Conservation (phyloP, 2,888 invertebrate species). For the Miltochrista miniata region DNA sequence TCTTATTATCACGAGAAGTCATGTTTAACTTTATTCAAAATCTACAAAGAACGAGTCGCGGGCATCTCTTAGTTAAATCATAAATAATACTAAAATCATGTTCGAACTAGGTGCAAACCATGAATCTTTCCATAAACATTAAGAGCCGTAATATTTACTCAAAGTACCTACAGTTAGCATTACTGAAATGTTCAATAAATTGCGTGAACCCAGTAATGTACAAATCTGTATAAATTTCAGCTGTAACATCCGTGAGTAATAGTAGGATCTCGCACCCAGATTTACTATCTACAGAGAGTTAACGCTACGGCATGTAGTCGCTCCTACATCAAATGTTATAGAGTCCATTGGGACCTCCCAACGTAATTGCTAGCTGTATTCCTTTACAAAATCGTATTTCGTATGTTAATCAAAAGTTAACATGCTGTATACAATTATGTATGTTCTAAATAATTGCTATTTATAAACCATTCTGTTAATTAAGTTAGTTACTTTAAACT, state of each 20-base stretch:
- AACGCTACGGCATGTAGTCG: conserved; percentile 20
- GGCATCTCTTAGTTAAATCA: too few relatives aligned
- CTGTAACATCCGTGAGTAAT: conserved; percentile 30
- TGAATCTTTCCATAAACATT: too few relatives aligned
- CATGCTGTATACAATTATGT: too few relatives aligned
- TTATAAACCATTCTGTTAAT: too few relatives aligned
- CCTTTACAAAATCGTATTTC: not conserved
- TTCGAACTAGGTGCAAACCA: too few relatives aligned
- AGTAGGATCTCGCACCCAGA: conserved; percentile 36
- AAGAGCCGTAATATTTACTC: not conserved
- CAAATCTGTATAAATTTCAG: conserved; percentile 34
- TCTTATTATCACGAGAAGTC: too few relatives aligned
- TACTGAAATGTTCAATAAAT: conserved; percentile 13
- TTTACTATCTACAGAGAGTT: conserved; percentile 26
- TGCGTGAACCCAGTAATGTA: conserved; percentile 20
- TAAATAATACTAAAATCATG: too few relatives aligned
- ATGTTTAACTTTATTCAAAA: too few relatives aligned
- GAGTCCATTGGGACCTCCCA: not conserved
- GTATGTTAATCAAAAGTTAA: too few relatives aligned
- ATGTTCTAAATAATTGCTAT: too few relatives aligned
- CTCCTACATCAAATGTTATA: not conserved
- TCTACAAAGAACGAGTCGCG: too few relatives aligned
- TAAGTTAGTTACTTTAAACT: too few relatives aligned
- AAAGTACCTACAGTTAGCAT: conserved; percentile 8
- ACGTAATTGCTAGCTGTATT: not conserved